Evolutionary conservation across 2,797 vertebrate species (phyloP).

Genomic region (Eulemur coronatus): DNA sequence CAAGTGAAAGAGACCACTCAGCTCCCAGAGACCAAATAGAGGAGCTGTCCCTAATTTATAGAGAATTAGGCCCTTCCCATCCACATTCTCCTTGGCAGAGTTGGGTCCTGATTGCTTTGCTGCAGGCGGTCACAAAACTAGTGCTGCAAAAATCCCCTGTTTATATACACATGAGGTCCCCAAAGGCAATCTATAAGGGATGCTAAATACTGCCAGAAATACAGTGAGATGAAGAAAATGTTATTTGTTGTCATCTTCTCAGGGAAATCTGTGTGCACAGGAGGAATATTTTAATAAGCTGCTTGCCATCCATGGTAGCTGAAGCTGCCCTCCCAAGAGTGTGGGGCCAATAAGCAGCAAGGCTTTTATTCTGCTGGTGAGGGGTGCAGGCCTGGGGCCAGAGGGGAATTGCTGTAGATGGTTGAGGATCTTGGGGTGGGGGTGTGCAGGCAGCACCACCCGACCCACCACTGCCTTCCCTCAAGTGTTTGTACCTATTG

Average conservation of each 20-base stretch:
- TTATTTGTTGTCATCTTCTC: not conserved
- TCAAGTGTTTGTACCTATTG: not conserved
- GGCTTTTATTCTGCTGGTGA: not conserved
- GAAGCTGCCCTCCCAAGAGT: not conserved
- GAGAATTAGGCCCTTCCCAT: not conserved
- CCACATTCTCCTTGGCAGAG: not conserved
- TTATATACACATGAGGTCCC: not conserved
- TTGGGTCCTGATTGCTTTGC: not conserved
- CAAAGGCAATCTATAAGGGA: not conserved
- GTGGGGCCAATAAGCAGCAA: not conserved
- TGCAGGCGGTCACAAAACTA: not conserved
- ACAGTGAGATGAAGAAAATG: not conserved
- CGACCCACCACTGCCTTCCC: too few relatives aligned
- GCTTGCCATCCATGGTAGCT: not conserved
- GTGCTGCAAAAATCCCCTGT: not conserved
- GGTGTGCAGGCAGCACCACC: not conserved
- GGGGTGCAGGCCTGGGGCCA: too few relatives aligned
- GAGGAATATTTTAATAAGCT: not conserved
- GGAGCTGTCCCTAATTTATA: accelerated
- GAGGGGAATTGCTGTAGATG: not conserved
- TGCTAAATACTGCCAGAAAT: not conserved
- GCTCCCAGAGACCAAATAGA: not conserved
- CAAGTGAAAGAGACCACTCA: not conserved
- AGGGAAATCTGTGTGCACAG: not conserved
- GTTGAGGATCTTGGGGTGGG: too few relatives aligned